phyloP scores from a whole-genome alignment of 2,113 vertebrate species.

The Bucco capensis region DNA sequence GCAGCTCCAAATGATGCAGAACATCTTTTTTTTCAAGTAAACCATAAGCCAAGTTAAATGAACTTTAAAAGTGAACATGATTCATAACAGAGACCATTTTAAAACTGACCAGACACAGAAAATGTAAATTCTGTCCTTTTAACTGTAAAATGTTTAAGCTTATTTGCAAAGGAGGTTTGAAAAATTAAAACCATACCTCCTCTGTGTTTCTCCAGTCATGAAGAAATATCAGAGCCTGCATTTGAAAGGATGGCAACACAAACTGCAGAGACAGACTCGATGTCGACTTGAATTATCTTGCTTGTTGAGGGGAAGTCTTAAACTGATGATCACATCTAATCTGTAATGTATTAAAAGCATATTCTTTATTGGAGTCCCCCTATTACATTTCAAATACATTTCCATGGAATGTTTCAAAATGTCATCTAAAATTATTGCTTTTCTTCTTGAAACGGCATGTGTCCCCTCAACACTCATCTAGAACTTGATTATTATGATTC shows the following conservation, averaged over 20 bases:
- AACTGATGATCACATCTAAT: conserved; percentile 70
- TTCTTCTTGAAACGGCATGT: conserved; percentile 61
- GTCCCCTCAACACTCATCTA: conserved; percentile 65
- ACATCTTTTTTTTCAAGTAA: conserved; percentile 59
- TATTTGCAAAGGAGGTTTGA: conserved; percentile 67
- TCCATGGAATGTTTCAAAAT: conserved; percentile 69
- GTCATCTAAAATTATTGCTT: conserved; percentile 64
- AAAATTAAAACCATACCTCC: conserved; percentile 70
- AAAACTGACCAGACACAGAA: conserved; percentile 69
- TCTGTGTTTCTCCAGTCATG: conserved; percentile 33
- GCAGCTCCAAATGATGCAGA: conserved; percentile 57
- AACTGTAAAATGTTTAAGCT: conserved; percentile 70
- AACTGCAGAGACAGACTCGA: conserved; percentile 49
- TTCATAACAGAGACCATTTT: conserved; percentile 68
- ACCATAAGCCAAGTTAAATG: conserved; percentile 69
- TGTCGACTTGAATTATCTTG: conserved; percentile 68
- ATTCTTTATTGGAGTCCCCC: conserved; percentile 65
- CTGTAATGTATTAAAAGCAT: conserved; percentile 71
- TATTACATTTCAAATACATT: conserved; percentile 74
- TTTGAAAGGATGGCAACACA: conserved; percentile 57
- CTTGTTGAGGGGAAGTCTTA: conserved; percentile 64
- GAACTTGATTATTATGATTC: conserved; percentile 65
- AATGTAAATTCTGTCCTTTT: conserved; percentile 71
- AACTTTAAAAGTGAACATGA: conserved; percentile 72
- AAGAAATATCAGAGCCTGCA: conserved; percentile 52